Conservation (phyloP, 1,140 invertebrate species). For the Papilio machaon region DNA sequence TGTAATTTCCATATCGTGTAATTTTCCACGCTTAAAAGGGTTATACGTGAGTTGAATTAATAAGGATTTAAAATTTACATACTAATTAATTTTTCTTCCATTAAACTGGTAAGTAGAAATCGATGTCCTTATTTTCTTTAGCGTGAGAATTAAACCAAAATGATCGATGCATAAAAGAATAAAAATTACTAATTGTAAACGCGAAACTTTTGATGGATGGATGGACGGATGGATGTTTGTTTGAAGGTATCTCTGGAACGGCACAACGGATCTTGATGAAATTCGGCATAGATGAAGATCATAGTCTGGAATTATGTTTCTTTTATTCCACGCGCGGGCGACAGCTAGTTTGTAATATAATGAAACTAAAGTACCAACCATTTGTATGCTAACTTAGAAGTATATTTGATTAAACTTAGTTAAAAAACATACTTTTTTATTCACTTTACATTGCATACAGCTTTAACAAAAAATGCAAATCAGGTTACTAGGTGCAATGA, state of each 20-base stretch:
- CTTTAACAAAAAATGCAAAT: background rate
- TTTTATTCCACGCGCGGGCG: no score
- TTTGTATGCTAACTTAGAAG: background rate
- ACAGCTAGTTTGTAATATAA: no score
- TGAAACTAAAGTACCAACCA: no score
- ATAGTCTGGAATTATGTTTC: no score
- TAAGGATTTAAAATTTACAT: background rate
- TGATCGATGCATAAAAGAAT: no score
- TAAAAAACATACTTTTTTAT: background rate
- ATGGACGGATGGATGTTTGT: no score
- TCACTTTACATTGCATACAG: background rate
- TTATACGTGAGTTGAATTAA: conserved; percentile 11
- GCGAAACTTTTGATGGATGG: no score
- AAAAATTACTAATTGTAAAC: no score
- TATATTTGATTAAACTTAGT: background rate
- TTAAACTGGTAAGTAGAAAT: background rate
- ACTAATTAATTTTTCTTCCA: background rate
- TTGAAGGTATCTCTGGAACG: no score
- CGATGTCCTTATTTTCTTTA: background rate
- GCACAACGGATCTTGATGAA: no score
- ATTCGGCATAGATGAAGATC: no score
- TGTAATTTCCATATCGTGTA: background rate
- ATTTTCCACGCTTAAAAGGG: background rate
- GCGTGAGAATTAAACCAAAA: no score
- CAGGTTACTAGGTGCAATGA: conserved; percentile 17